Conservation (phyloP, 2,797 vertebrate genomes). For the Peromyscus attwateri region DNA sequence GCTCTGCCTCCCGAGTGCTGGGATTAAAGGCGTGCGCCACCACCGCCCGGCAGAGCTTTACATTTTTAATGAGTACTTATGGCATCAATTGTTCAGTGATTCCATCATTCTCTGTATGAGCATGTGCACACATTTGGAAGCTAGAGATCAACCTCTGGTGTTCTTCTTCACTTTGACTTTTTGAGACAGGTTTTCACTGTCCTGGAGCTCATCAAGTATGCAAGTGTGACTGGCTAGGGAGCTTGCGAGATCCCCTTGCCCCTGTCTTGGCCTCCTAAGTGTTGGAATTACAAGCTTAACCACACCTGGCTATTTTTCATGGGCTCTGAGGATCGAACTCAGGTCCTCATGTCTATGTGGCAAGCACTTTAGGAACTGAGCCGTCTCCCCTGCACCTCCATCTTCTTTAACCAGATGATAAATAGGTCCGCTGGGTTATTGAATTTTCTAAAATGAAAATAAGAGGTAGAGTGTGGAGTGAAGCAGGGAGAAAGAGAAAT, state of each 20-base stretch:
- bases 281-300: neutral
- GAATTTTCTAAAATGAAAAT: neutral
- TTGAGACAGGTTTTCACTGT: neutral
- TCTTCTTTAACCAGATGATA: conserved; percentile 15
- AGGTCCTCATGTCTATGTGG: neutral
- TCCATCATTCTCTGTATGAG: neutral
- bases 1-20: no score
- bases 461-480: neutral
- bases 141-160: neutral
- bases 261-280: neutral
- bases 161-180: neutral
- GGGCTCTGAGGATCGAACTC: neutral
- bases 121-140: neutral
- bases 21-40: no score
- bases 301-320: neutral
- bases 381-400: neutral
- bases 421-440: neutral
- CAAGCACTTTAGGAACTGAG: neutral
- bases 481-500: no score
- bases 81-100: neutral
- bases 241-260: neutral
- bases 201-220: neutral
- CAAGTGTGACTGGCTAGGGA: neutral
- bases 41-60: no score
- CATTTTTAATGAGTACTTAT: neutral